These are phyloP conservation scores for Leptinotarsa defecta DNA, from an alignment of 1,140 invertebrate species.

Conservation along the genomic window DNA sequence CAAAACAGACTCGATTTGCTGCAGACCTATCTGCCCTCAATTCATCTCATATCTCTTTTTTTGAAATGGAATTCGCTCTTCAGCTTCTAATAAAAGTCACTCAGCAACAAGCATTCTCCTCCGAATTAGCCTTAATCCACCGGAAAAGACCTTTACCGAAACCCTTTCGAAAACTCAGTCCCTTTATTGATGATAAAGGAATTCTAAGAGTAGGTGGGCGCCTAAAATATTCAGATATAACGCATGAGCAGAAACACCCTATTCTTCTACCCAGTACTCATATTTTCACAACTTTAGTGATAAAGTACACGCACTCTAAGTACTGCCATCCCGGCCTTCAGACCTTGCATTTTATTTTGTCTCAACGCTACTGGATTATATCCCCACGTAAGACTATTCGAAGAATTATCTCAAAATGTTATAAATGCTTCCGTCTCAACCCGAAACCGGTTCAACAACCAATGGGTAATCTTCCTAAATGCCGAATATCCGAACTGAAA, in stretches of 20 bases:
- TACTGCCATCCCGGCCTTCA: constrained; percentile 32
- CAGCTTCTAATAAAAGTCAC: too few relatives aligned
- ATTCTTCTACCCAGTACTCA: constrained; percentile 15
- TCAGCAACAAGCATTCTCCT: too few relatives aligned
- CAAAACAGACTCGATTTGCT: too few relatives aligned
- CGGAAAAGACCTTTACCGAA: constrained; percentile 7
- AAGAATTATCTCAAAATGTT: constrained; percentile 22
- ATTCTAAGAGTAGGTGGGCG: constrained; percentile 46
- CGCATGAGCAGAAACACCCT: constrained; percentile 20
- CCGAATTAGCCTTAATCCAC: too few relatives aligned
- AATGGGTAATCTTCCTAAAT: constrained; percentile 39
- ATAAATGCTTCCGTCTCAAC: constrained; percentile 23
- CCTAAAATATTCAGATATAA: constrained; percentile 27
- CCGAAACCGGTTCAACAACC: constrained; percentile 19
- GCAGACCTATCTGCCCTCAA: too few relatives aligned
- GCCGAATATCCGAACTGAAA: constrained; percentile 39
- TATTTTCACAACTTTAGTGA: constrained; percentile 23
- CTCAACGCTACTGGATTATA: constrained; percentile 32
- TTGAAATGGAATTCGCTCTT: too few relatives aligned
- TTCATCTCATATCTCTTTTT: too few relatives aligned
- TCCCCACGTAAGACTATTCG: constrained; percentile 22
- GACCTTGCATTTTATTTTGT: constrained; percentile 28
- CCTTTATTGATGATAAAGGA: constrained; percentile 40
- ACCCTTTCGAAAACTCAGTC: constrained; percentile 25
- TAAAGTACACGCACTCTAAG: constrained; percentile 15